phyloP scores from a whole-genome alignment of 2,113 vertebrate genomes.

The Sinocyclocheilus grahami region DNA sequence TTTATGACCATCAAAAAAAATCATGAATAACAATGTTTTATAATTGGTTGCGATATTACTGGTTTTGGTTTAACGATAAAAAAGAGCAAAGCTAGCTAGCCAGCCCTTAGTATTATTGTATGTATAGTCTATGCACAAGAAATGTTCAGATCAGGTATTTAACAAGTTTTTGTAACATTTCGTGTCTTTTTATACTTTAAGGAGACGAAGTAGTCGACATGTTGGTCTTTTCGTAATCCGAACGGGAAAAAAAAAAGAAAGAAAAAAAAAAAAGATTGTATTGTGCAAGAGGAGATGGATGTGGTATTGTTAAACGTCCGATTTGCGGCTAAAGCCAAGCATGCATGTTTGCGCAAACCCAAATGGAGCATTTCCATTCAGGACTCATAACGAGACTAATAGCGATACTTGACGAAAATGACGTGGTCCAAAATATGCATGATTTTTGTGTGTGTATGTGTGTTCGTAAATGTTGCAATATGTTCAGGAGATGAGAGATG shows the following conservation, averaged over 20 bases:
- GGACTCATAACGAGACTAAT: not conserved
- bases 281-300: not conserved
- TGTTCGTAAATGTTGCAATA: slow-evolving; percentile 43
- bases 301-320: not conserved
- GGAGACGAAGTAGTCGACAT: not conserved
- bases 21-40: not conserved
- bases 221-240: not conserved
- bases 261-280: not conserved
- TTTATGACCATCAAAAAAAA: not conserved
- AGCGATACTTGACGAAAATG: slow-evolving; percentile 27
- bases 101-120: slow-evolving; percentile 54
- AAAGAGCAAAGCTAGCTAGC: slow-evolving; percentile 54
- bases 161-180: slow-evolving; percentile 33
- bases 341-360: slow-evolving; percentile 14
- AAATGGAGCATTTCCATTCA: slow-evolving; percentile 9
- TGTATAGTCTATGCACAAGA: slow-evolving; percentile 67
- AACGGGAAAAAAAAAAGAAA: not conserved
- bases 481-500: slow-evolving; percentile 45
- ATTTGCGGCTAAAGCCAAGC: not conserved
- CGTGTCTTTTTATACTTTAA: slow-evolving; percentile 37
- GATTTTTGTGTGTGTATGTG: slow-evolving; percentile 24
- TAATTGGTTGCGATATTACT: slow-evolving; percentile 53
- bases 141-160: slow-evolving; percentile 55
- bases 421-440: slow-evolving; percentile 54
- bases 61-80: slow-evolving; percentile 58